Conservation (phyloP, 2,888 invertebrate species). For the Drosophila demipolita region DNA sequence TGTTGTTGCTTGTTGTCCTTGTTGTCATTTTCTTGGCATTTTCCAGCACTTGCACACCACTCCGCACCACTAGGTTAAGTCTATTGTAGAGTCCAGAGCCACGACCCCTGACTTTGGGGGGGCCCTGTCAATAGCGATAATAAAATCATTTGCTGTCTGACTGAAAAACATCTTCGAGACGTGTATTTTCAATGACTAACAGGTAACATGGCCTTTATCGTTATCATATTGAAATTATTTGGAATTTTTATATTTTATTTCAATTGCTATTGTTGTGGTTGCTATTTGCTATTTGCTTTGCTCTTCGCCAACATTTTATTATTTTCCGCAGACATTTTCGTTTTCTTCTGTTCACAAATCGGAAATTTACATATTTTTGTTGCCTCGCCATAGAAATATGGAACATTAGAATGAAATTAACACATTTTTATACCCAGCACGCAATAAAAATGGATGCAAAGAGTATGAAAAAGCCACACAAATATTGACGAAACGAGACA, state of each 20-base stretch:
- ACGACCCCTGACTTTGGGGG: slow-evolving; percentile 10
- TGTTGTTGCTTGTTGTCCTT: background rate
- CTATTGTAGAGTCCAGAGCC: slow-evolving; percentile 1
- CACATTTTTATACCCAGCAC: slow-evolving; percentile 24
- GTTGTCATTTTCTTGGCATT: background rate
- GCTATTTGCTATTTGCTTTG: slow-evolving; percentile 9
- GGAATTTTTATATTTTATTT: background rate
- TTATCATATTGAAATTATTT: slow-evolving; percentile 10
- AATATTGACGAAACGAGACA: too few species aligned
- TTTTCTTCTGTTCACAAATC: background rate
- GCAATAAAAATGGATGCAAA: slow-evolving; percentile 10
- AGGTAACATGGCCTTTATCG: slow-evolving; percentile 3
- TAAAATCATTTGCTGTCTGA: slow-evolving; percentile 67
- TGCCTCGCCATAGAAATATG: slow-evolving; percentile 42
- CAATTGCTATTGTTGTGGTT: background rate
- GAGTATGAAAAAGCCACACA: background rate
- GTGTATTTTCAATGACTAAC: background rate
- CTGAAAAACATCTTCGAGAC: slow-evolving; percentile 44
- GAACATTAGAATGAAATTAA: slow-evolving; percentile 58
- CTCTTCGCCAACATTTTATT: slow-evolving; percentile 10
- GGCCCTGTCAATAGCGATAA: slow-evolving; percentile 60
- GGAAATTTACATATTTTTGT: slow-evolving; percentile 6
- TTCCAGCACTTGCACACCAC: background rate
- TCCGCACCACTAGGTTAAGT: background rate
- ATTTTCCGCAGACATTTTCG: background rate